Evolutionary conservation across 2,888 invertebrate genomes (phyloP).

Genomic region (Diplolepis rosae): DNA sequence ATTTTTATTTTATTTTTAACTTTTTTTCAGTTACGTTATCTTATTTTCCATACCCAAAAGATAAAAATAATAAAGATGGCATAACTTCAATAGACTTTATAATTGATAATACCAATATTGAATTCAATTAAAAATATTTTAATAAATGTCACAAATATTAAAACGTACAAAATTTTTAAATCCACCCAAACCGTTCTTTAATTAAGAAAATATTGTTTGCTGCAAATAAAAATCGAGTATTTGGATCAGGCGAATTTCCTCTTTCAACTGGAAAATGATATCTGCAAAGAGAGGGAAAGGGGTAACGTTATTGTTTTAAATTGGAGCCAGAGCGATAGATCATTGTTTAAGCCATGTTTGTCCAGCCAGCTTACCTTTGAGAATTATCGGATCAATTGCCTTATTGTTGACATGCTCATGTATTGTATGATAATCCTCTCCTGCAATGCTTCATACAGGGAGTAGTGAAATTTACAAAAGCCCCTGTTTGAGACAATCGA

Average conservation of each 20-base stretch:
- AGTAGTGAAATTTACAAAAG: background rate
- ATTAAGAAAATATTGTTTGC: background rate
- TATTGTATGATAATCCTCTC: background rate
- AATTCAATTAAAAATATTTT: no score
- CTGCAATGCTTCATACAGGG: background rate
- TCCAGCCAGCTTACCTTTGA: background rate
- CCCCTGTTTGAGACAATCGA: background rate
- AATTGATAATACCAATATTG: no score
- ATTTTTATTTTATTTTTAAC: no score
- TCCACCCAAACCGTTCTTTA: no score
- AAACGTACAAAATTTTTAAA: no score
- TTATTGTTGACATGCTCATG: background rate
- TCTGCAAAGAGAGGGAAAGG: background rate
- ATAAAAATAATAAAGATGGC: no score
- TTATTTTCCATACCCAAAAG: no score
- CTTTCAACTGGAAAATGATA: background rate
- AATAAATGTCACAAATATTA: no score
- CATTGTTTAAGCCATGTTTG: background rate
- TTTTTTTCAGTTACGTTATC: no score
- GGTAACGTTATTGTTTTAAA: background rate
- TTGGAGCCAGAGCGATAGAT: background rate
- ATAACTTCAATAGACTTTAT: no score
- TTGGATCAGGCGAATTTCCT: background rate
- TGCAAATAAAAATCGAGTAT: background rate
- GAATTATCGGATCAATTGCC: background rate